phyloP scores from a whole-genome alignment of 2,888 invertebrate species.

The Amblyjoppa proteus region DNA sequence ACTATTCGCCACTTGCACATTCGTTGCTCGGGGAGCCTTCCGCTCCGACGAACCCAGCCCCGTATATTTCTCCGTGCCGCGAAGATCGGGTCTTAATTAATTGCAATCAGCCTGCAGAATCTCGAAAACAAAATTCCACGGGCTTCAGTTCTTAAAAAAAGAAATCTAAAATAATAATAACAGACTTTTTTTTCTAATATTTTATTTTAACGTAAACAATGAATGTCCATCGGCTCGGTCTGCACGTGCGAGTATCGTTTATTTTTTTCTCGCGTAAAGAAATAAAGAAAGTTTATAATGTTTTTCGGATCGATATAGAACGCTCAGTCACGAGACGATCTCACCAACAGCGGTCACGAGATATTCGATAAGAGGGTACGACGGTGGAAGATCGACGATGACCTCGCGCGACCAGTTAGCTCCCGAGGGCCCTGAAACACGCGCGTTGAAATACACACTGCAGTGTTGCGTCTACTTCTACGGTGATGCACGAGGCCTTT shows the following conservation, averaged over 20 bases:
- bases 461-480: background rate
- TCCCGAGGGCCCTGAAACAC: conserved; percentile 32
- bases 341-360: conserved; percentile 23
- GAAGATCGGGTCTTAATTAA: conserved; percentile 16
- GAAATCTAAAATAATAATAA: background rate
- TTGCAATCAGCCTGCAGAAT: background rate
- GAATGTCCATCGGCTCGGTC: background rate
- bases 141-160: background rate
- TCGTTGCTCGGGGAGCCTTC: conserved; percentile 29
- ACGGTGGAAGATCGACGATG: conserved; percentile 17
- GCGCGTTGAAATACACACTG: conserved; percentile 26
- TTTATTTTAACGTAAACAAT: background rate
- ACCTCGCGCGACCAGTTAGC: conserved; percentile 19
- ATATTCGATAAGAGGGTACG: conserved; percentile 34
- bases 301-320: conserved; percentile 36
- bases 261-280: background rate
- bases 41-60: conserved; percentile 13
- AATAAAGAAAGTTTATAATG: background rate
- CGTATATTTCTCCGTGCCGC: background rate
- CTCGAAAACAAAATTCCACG: conserved; percentile 3
- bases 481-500: background rate
- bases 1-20: conserved; percentile 52
- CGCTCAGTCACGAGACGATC: conserved; percentile 41
- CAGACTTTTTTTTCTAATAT: conserved; percentile 1
- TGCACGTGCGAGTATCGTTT: conserved; percentile 4